Conservation (phyloP, 2,113 vertebrate genomes). For the Puma concolor region DNA sequence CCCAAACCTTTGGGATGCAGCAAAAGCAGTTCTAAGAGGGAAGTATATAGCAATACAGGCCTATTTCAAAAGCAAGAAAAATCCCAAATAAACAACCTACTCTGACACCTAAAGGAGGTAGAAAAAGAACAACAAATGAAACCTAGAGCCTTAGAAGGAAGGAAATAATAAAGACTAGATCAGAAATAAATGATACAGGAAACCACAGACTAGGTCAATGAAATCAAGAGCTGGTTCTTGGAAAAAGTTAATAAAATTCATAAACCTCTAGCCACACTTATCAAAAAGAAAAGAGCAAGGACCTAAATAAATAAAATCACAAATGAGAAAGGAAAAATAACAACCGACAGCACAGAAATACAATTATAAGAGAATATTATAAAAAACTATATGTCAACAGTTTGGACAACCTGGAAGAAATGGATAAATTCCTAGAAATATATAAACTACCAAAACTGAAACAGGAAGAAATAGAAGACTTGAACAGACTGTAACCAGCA, state of each 20-base stretch:
- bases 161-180: not conserved
- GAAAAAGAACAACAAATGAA: not conserved
- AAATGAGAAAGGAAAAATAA: not conserved
- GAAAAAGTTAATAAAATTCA: not conserved
- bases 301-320: not conserved
- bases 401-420: not conserved
- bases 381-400: not conserved
- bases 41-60: not conserved
- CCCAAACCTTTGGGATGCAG: not conserved
- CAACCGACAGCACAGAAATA: not conserved
- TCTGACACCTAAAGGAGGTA: not conserved
- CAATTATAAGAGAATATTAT: not conserved
- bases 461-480: not conserved
- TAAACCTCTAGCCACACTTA: not conserved
- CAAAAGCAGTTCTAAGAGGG: not conserved
- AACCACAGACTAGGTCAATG: not conserved
- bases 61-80: not conserved
- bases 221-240: not conserved
- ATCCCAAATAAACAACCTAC: not conserved
- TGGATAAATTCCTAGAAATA: not conserved
- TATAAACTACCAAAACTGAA: not conserved
- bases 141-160: not conserved
- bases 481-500: not conserved
- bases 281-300: not conserved
- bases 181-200: not conserved